Evolutionary conservation across 1,140 invertebrate species (phyloP), one percentile per base, ranked within the genome.

Genomic region (Drosophila trapezifrons): DNA sequence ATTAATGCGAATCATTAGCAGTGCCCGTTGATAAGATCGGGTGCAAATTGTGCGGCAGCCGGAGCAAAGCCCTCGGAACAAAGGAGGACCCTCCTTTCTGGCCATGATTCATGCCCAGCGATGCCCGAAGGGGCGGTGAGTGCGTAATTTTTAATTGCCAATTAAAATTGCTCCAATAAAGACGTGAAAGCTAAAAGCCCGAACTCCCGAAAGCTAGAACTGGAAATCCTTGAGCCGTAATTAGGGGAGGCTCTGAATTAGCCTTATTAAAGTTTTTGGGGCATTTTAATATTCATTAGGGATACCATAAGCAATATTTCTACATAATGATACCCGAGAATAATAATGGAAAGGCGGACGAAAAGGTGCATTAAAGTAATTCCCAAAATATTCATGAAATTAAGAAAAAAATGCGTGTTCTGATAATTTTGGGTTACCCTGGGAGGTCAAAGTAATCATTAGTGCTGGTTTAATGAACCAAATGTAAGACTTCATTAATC

Each of bases 1-100:
- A 87, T 89, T 89, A 87, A 87, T 89, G 83, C 65, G 84, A 87
- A 89, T 87, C 83, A 87, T 87, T 87, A 87, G 83, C 83, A 77
- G 54, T 77, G 80, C 72, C 42, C 65, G 84, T 67, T 83, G 83
- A 87, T 87, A 87, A 87, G 84, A 89, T 87, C 83, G 80, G 76
- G 84, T 87, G 83, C 84, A 87, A 87, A 87, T 89, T 83, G 66
- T 77, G 58, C 76, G 43, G 71, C 71, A 66, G 43, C 62, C 29
- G 37, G 18, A 81, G 56, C 51, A 70, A 49, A 70, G 65, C 27
- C 35, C 42, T 35, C 7, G n/a, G 46, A 65, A 38, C 15, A 17
- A 18, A 38, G 17, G 12, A 5, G 35, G 7, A 27, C 51, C 29
- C 40, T 62, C 32, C 47, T 43, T 51, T 49, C 46, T 47, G 47